A percentile compares a stretch with the other conserved stretches of the same genome.
These are phyloP conservation scores for Isotomurus palustris DNA, from an alignment of 2,888 invertebrate species.

Conservation along the genomic window DNA sequence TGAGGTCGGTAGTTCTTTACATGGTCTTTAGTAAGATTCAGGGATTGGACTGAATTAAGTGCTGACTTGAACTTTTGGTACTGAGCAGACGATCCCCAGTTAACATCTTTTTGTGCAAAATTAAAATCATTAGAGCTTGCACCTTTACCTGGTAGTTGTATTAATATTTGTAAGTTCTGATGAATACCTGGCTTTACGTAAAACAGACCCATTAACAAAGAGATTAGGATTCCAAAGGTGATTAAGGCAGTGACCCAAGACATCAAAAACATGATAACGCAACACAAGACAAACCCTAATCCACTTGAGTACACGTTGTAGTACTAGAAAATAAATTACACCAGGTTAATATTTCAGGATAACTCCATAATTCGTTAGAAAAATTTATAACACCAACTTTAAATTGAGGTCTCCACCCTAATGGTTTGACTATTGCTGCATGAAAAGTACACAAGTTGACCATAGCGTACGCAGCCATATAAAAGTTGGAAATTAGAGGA, in stretches of 20 bases:
- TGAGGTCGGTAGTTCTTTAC: constrained; percentile 90
- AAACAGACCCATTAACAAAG: constrained; percentile 56
- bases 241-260: constrained; percentile 56
- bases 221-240: constrained; percentile 52
- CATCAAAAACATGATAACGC: constrained; percentile 56
- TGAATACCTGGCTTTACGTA: constrained; percentile 56
- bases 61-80: constrained; percentile 95
- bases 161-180: no score
- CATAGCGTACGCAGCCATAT: constrained; percentile 52
- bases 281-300: constrained; percentile 50
- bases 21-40: constrained; percentile 88
- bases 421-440: constrained; percentile 54
- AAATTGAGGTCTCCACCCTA: constrained; percentile 52
- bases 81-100: constrained; percentile 98
- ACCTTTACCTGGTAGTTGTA: no score
- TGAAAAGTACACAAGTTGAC: constrained; percentile 57
- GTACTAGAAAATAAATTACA: constrained; percentile 47
- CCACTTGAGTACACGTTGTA: constrained; percentile 55
- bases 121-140: no score
- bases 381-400: no score
- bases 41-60: constrained; percentile 76
- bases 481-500: constrained; percentile 54
- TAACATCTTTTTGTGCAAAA: no score
- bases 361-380: no score
- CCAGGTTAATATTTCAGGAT: not conserved